Evolutionary conservation across 1,140 invertebrate species (phyloP).

Genomic region (Eubasilissa regina): DNA sequence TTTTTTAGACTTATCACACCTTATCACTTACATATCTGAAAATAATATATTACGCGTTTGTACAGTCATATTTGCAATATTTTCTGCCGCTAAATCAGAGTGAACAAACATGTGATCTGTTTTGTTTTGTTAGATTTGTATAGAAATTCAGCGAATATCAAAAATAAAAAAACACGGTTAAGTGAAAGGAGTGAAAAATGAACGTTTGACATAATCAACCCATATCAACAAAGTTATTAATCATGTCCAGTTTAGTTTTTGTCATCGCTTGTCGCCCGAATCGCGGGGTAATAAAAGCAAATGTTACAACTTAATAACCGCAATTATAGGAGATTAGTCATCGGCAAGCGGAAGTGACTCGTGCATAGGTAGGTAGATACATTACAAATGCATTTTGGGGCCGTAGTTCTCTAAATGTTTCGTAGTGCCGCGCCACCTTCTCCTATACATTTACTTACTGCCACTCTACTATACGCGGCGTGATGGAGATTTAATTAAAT

Average conservation of each 20-base stretch:
- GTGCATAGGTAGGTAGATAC: slow-evolving; percentile 3
- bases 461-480: too few species aligned
- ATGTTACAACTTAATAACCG: slow-evolving; percentile 45
- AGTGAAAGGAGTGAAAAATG: too few species aligned
- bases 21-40: too few species aligned
- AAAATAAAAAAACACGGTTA: not conserved
- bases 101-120: too few species aligned
- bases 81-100: too few species aligned
- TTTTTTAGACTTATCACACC: too few species aligned
- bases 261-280: slow-evolving; percentile 37
- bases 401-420: not conserved
- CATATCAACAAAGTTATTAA: slow-evolving; percentile 36
- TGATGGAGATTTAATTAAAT: too few species aligned
- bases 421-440: not conserved
- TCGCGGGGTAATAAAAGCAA: slow-evolving; percentile 35
- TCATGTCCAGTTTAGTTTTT: slow-evolving; percentile 32
- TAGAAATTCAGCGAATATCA: not conserved
- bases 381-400: not conserved
- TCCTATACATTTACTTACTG: too few species aligned
- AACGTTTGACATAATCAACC: slow-evolving; percentile 27
- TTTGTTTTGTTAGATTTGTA: too few species aligned
- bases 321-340: slow-evolving; percentile 54
- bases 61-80: too few species aligned
- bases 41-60: too few species aligned
- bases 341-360: slow-evolving; percentile 48